These are phyloP conservation scores for Thunnus maccoyii DNA, from an alignment of 2,113 vertebrate species.

Conservation along the genomic window DNA sequence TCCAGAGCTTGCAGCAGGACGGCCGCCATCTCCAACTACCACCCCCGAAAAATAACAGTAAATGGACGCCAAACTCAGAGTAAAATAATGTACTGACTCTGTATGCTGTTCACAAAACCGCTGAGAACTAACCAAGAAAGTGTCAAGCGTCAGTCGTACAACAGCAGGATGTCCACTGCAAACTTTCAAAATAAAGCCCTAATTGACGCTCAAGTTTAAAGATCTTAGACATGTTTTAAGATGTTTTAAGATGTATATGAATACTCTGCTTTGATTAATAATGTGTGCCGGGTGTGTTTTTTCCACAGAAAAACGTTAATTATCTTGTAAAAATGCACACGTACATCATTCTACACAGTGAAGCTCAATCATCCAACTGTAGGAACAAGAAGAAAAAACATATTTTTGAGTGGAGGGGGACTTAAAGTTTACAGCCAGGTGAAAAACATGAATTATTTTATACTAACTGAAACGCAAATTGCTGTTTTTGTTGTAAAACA, in stretches of 20 bases:
- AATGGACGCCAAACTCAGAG: neutral
- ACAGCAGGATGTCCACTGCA: neutral
- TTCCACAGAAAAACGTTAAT: too few relatives aligned
- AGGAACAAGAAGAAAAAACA: too few relatives aligned
- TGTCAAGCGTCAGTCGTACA: neutral
- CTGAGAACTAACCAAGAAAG: neutral
- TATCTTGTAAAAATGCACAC: too few relatives aligned
- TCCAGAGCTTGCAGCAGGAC: constrained; percentile 92
- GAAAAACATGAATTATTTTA: neutral
- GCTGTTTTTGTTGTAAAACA: neutral
- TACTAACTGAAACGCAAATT: neutral
- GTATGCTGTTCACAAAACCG: neutral
- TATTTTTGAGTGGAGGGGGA: too few relatives aligned
- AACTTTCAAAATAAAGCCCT: constrained; percentile 61
- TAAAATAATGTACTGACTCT: neutral
- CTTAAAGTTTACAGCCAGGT: too few relatives aligned
- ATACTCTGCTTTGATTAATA: too few relatives aligned
- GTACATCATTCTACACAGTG: too few relatives aligned
- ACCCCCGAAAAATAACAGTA: neutral
- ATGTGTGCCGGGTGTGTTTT: too few relatives aligned
- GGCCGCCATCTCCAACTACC: constrained; percentile 87
- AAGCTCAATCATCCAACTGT: too few relatives aligned
- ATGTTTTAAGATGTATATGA: too few relatives aligned
- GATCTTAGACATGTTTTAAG: too few relatives aligned
- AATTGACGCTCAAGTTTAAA: neutral